These are phyloP conservation scores for Drosophila mercatorum DNA, from an alignment of 2,888 invertebrate genomes.

Conservation along the genomic window DNA sequence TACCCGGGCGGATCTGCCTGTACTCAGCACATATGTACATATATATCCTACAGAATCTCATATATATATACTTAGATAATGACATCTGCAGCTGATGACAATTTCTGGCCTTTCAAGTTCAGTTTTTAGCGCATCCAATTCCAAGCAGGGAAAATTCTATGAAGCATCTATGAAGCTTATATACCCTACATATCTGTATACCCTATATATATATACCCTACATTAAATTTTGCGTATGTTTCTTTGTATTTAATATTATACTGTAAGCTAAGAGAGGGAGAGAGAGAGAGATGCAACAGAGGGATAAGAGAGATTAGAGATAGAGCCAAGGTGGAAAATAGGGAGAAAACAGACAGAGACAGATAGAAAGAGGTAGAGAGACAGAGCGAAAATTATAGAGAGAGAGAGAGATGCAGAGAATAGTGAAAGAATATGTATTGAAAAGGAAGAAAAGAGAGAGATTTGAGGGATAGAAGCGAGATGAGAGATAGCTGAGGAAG, in stretches of 20 bases:
- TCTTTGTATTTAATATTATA: background rate
- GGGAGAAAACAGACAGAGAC: background rate
- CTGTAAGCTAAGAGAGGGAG: background rate
- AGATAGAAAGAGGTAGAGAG: too few species aligned
- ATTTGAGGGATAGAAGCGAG: too few species aligned
- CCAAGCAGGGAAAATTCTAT: background rate
- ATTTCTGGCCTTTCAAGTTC: background rate
- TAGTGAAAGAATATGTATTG: too few species aligned
- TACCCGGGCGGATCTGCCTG: constrained; percentile 3
- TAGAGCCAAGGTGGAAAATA: too few species aligned
- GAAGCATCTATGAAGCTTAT: background rate
- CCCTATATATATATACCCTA: background rate
- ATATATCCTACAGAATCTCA: background rate
- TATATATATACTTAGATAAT: constrained; percentile 9
- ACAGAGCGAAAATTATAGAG: too few species aligned
- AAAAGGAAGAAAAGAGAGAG: too few species aligned
- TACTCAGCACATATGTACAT: background rate
- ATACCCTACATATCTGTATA: background rate
- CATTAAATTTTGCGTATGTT: background rate
- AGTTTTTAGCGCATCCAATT: background rate
- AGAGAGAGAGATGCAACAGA: too few species aligned
- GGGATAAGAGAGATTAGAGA: background rate
- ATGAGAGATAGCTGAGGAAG: too few species aligned
- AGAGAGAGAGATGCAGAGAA: too few species aligned
- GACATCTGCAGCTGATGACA: constrained; percentile 8